Base-by-base conservation (phyloP, 2,888 invertebrate species). In the Lapara coniferarum region DNA sequence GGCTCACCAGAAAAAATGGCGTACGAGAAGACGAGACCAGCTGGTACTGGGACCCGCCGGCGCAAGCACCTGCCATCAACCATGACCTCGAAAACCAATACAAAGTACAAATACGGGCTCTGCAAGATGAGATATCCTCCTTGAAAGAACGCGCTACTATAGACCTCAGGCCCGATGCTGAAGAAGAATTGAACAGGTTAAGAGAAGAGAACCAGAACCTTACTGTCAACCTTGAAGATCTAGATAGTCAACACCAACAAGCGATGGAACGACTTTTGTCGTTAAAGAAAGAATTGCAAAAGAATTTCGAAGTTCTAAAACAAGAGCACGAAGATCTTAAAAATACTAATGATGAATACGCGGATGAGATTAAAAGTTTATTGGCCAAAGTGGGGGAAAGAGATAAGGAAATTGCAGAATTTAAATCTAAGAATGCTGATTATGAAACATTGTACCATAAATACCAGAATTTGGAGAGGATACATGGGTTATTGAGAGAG, bases 191-290 rank as follows among this genome's bases (percentile, higher is more conserved):
- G 16, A 81, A 82, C 2, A 90, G 93, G 56, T 85, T 96, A 0
- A 90, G 93, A 77, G 93, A 94, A 78, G 95, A 96, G 81, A 95
- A 95, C 73, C 91, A 89, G 74, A 94, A 94, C 72, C 89, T 96
- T 25, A 92, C 94, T 19, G 83, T 85, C 7, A 95, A 94, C 77
- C 88, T 97, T 69, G 96, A 96, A 77, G 96, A 97, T 81, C 87
- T 97, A 75, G 97, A 97, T 80, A 94, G 87, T 66, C 96, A 97
- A 85, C 96, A 97, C 81, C 95, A 96, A 78, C 89, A 94, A 77
- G 97, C 96, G 0, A 95, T 96, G 87, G 95, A 95, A 73, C 94
- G 93, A 79, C 85, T 95, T 19, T 79, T 95, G 0, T 80, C 91
- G 6, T 78, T 95, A 55, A 95, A 95, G 77, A 92, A 88, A 59